Evolutionary conservation across 2,888 invertebrate species (phyloP), one percentile per base, ranked within the genome.

Genomic region (Tholera decimalis): DNA sequence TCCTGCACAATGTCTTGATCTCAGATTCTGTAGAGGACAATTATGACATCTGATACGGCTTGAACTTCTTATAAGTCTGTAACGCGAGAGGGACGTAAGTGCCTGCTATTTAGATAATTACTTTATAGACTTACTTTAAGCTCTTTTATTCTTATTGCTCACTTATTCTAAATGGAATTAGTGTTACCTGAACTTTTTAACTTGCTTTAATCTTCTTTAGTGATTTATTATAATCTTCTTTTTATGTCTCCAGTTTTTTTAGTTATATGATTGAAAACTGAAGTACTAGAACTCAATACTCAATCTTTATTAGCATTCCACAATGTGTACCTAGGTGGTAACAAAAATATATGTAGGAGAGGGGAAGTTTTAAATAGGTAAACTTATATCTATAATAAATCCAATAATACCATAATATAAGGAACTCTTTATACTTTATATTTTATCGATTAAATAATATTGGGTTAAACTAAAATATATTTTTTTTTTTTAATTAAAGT

Each of bases 41-140:
- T 88, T 85, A 85, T 84, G 88, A 88, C 83, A 86, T 88, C 83
- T 84, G 85, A 88, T 88, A 88, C 64, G 73, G 77, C 84, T 87
- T 85, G 79, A 84, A 83, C 79, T 84, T 85, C 84, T 83, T 79
- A 78, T 77, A 83, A 83, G 83, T 79, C 59, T 82, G 79, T 73
- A 80, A 81, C 63, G 72, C 71, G 71, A 77, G 79, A 77, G 79
- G 69, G 73, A 77, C 73, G 72, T 58, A 66, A 70, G 54, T 58
- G 51, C 70, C 72, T 58, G 61, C 70, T 79, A 81, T 81, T 83
- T 82, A 73, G 78, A 73, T 83, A 85, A 86, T 84, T 81, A 79
- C 79, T 83, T 84, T 80, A 85, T 80, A 80, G 80, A 82, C 81
- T 84, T 77, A 77, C 37, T 59, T 41, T 8, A 39, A 28, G n/a